phyloP scores from a whole-genome alignment of 2,113 vertebrate genomes.

The Struthidea cinerea region DNA sequence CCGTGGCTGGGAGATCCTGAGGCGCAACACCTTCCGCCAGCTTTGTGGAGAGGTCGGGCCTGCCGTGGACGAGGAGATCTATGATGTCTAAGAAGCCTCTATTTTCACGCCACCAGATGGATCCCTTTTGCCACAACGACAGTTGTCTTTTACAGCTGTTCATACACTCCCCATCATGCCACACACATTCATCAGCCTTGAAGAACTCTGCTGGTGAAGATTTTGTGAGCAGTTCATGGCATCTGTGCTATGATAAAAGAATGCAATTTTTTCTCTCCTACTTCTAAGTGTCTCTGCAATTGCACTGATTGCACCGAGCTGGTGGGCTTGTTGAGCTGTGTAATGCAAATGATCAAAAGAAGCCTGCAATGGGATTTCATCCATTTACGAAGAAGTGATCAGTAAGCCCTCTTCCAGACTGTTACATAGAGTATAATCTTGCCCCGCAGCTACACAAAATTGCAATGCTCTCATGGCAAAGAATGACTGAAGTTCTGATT shows the following conservation, averaged over 20 bases:
- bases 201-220: neutral
- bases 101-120: neutral
- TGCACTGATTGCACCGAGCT: neutral
- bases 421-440: neutral
- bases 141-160: neutral
- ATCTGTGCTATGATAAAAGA: neutral
- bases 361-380: neutral
- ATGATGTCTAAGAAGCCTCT: slow-evolving; percentile 57
- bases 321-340: neutral
- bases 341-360: neutral
- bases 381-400: neutral
- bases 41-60: slow-evolving; percentile 34
- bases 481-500: neutral
- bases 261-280: neutral
- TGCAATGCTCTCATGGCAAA: neutral
- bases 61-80: slow-evolving; percentile 64
- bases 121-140: neutral
- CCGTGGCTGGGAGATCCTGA: slow-evolving; percentile 81
- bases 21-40: slow-evolving; percentile 70
- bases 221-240: neutral
- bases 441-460: neutral
- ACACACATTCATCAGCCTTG: neutral
- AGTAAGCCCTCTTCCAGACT: neutral
- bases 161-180: neutral
- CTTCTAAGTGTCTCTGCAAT: neutral